These are phyloP conservation scores for Poecilobothrus nobilitatus DNA, from an alignment of 2,888 invertebrate genomes.

Conservation along the genomic window DNA sequence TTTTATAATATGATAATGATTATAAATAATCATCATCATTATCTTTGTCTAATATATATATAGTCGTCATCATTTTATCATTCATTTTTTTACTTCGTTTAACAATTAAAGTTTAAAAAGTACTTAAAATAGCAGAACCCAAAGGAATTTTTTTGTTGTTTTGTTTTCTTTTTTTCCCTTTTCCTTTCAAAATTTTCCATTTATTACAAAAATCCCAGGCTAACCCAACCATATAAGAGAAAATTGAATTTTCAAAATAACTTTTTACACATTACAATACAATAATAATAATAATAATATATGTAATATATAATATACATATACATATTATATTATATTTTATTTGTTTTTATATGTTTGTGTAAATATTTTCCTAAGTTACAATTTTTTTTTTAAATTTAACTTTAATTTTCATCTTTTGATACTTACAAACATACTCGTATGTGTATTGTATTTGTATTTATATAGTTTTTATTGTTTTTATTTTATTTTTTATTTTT, in stretches of 20 bases:
- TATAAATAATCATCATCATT: not conserved
- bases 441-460: too few species aligned
- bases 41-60: too few species aligned
- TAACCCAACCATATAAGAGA: not conserved
- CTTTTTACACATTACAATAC: not conserved
- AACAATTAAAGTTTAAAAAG: not conserved
- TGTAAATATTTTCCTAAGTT: too few species aligned
- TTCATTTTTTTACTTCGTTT: not conserved
- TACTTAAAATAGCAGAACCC: not conserved
- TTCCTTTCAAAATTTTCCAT: not conserved
- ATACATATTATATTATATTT: too few species aligned
- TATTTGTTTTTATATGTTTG: too few species aligned
- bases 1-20: too few species aligned
- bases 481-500: not conserved
- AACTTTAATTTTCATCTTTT: not conserved
- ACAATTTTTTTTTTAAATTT: not conserved
- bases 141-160: too few species aligned
- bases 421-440: not conserved
- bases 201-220: not conserved
- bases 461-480: not conserved
- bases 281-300: too few species aligned
- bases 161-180: too few species aligned
- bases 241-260: slow-evolving; percentile 2
- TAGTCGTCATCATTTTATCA: not conserved
- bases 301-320: too few species aligned